phyloP scores from a whole-genome alignment of 2,113 vertebrate species.

The Centropus bengalensis region DNA sequence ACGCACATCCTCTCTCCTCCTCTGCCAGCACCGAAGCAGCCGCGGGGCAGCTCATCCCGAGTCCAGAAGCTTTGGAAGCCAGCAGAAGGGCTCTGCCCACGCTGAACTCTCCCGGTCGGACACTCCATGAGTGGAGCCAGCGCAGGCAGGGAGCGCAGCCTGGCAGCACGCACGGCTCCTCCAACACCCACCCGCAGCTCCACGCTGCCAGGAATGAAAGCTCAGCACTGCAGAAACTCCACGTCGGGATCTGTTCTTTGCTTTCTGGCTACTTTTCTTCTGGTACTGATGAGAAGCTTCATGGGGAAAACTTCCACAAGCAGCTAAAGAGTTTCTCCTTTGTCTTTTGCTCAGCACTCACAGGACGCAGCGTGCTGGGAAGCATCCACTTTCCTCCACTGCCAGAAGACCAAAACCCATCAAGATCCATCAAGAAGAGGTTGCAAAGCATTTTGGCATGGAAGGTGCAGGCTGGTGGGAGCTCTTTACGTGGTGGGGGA shows the following conservation, averaged over 20 bases:
- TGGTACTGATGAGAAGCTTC: neutral
- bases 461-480: neutral
- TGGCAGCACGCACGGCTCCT: neutral
- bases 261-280: neutral
- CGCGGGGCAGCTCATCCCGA: rapidly evolving
- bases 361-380: neutral
- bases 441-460: rapidly evolving
- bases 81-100: neutral
- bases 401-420: neutral
- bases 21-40: neutral
- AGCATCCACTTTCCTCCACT: neutral
- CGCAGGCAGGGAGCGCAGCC: neutral
- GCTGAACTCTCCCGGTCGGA: rapidly evolving
- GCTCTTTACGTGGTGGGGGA: neutral
- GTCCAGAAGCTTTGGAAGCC: rapidly evolving
- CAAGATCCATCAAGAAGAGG: neutral
- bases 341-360: neutral
- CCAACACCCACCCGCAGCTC: neutral
- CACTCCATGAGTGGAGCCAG: neutral
- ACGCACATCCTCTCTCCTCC: neutral
- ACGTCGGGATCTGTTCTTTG: rapidly evolving
- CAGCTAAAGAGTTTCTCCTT: neutral
- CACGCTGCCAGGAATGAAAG: neutral
- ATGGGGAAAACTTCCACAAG: neutral
- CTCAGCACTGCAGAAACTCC: neutral